phyloP scores from a whole-genome alignment of 2,113 vertebrate species.

The Oreocharis arfaki region DNA sequence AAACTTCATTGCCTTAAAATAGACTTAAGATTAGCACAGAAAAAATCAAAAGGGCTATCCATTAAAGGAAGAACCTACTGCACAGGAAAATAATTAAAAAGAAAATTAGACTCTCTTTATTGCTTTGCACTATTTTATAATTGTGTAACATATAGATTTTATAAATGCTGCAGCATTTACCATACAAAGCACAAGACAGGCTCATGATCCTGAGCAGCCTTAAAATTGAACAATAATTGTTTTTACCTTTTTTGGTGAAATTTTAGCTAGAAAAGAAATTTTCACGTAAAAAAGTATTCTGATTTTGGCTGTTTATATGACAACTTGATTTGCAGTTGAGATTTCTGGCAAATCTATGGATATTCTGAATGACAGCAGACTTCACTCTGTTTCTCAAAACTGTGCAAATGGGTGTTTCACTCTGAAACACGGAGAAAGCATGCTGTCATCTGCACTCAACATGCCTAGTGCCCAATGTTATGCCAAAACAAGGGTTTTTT shows the following conservation, averaged over 20 bases:
- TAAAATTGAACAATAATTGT: neutral
- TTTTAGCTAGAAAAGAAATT: neutral
- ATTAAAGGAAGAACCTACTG: neutral
- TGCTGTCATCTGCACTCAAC: neutral
- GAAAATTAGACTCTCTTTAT: neutral
- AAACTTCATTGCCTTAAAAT: conserved; percentile 8
- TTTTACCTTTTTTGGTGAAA: neutral
- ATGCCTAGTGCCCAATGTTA: neutral
- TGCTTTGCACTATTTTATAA: neutral
- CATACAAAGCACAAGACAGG: neutral
- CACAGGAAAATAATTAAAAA: neutral
- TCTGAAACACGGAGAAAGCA: neutral
- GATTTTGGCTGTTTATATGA: neutral
- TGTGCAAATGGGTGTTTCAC: neutral
- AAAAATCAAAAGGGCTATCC: neutral
- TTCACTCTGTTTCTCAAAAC: neutral
- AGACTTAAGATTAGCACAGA: neutral
- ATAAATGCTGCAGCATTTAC: neutral
- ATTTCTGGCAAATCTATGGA: neutral
- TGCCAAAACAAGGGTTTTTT: neutral
- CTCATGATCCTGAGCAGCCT: neutral
- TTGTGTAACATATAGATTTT: neutral
- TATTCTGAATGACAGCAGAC: neutral
- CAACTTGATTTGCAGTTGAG: neutral
- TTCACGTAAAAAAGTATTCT: neutral